Base-by-base conservation (phyloP, 1,140 invertebrate genomes). In the Myzus persicae region DNA sequence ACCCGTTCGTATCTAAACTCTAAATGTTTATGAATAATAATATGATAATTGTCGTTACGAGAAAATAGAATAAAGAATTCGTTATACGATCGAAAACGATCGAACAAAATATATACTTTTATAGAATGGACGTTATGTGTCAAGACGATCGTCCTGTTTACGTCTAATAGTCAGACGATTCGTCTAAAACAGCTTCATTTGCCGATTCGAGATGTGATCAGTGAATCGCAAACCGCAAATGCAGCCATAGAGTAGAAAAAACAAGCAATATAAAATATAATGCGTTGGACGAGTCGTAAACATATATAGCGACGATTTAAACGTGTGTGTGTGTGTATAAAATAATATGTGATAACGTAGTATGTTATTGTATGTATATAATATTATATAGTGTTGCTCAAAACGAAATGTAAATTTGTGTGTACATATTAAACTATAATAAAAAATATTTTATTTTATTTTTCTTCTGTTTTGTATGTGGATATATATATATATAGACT, bases 381-480 rank as follows among this genome's bases (percentile, higher is more conserved):
- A 51, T 46, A 44, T 44, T 18, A 54, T 31, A 18, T n/a, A 76
- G 59, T n/a, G 4, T 18, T 14, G n/a, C n/a, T 18, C 31, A 76
- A 76, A 76, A 76, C 14, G 59, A 76, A 76, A 76, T 76, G 59
- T 76, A 76, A 76, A 76, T 76, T 76, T 76, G 59, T 76, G 59
- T 76, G n/a, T 76, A 76, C 1, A 76, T 76, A 76, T 76, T 18
- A n/a, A 76, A 20, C 59, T 76, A 76, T n/a, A 76, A 76, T 76
- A 76, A 76, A 76, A n/a, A 76, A 76, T 76, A 36, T n/a, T 67
- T 0, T 76, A 76, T n/a, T 18, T 76, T 76, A 36, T n/a, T n/a
- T 67, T 67, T 76, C 14, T 76, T 18, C 31, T 76, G 6, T 31
- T 5, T 31, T 24, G 9, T 76, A 18, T 76, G n/a, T 76, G 59